Evolutionary conservation across 2,888 invertebrate species (phyloP).

Genomic region (Eudasyphora cyanicolor): DNA sequence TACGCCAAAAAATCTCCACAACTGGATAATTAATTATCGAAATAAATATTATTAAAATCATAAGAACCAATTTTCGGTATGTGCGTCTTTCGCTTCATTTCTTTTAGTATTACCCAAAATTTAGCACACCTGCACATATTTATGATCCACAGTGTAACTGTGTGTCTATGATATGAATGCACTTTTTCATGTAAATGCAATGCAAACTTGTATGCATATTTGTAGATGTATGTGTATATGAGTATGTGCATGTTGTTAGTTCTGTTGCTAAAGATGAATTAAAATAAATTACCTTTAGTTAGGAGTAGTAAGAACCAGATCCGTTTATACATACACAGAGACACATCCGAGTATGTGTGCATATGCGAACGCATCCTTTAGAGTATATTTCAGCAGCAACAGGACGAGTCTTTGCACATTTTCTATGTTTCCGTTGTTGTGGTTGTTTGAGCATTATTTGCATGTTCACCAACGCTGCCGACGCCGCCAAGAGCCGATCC

Average conservation of each 20-base stretch:
- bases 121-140: too few species aligned
- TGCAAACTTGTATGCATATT: conserved; percentile 7
- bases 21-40: too few species aligned
- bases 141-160: neutral
- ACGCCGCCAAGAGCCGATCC: conserved; percentile 27
- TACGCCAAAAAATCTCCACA: too few species aligned
- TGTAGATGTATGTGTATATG: conserved; percentile 34
- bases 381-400: conserved; percentile 76
- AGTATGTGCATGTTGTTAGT: conserved; percentile 2
- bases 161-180: conserved; percentile 27
- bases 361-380: conserved; percentile 69
- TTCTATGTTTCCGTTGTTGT: conserved; percentile 73
- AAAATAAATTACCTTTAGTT: conserved; percentile 60
- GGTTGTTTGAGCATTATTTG: conserved; percentile 58
- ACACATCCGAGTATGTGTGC: too few species aligned
- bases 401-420: conserved; percentile 72
- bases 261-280: conserved; percentile 18
- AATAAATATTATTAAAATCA: too few species aligned
- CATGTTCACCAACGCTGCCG: conserved; percentile 61
- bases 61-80: too few species aligned
- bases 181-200: conserved; percentile 10
- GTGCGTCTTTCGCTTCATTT: too few species aligned
- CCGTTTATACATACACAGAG: too few species aligned
- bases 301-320: conserved; percentile 38
- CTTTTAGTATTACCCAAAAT: too few species aligned